Evolutionary conservation across 2,113 vertebrate species (phyloP).

Genomic region (Thomomys bottae): DNA sequence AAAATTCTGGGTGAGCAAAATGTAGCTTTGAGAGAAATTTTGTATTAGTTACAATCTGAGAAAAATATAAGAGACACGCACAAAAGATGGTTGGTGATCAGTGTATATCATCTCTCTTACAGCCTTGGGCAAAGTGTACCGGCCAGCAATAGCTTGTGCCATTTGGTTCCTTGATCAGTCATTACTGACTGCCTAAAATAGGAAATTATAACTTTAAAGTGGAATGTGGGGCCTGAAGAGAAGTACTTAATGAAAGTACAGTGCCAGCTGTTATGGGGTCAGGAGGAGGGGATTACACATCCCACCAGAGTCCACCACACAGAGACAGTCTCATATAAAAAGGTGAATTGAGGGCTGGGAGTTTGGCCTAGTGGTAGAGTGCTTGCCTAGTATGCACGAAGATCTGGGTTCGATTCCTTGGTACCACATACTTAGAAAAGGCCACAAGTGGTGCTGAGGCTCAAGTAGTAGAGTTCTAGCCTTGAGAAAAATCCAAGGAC

Average conservation of each 20-base stretch:
- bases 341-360: too few species aligned
- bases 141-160: neutral
- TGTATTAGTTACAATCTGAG: neutral
- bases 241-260: neutral
- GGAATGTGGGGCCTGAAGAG: neutral
- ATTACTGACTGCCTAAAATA: neutral
- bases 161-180: neutral
- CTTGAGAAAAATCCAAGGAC: too few species aligned
- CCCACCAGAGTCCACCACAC: too few species aligned
- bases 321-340: too few species aligned
- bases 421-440: too few species aligned
- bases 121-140: neutral
- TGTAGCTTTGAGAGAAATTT: neutral
- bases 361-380: too few species aligned
- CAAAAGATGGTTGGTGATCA: neutral
- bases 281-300: too few species aligned
- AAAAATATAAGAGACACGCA: neutral
- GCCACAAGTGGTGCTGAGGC: too few species aligned
- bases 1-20: conserved; percentile 21
- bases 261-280: too few species aligned
- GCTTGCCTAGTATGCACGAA: too few species aligned
- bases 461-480: too few species aligned
- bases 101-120: neutral
- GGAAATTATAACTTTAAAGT: neutral
- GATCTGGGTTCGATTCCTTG: too few species aligned